A percentile compares a stretch with the other conserved stretches of the same genome.
phyloP scores from a whole-genome alignment of 2,113 vertebrate genomes.

The Calyptomena viridis region DNA sequence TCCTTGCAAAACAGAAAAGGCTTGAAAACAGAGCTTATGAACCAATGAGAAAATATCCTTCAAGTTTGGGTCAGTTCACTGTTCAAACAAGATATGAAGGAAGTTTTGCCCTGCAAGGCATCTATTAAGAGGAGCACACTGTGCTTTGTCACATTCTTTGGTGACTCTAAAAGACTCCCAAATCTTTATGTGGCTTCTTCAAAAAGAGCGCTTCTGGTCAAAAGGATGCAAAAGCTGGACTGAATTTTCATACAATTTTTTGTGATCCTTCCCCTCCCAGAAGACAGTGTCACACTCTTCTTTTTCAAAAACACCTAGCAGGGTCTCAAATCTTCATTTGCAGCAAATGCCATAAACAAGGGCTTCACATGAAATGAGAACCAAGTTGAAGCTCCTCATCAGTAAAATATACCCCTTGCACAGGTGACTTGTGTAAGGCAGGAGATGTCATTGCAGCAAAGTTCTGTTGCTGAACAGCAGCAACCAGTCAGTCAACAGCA shows the following conservation, averaged over 20 bases:
- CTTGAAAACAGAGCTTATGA: neutral
- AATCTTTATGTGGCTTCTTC: neutral
- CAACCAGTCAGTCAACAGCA: neutral
- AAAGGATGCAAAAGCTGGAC: neutral
- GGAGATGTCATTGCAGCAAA: neutral
- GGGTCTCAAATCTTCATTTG: neutral
- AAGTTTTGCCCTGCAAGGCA: neutral
- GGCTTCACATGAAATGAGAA: neutral
- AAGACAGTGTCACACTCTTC: neutral
- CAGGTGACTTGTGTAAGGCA: no score
- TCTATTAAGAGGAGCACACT: accelerated
- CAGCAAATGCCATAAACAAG: neutral
- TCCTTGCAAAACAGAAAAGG: neutral
- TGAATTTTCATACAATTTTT: neutral
- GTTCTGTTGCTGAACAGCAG: neutral
- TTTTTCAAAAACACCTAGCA: neutral
- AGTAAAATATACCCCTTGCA: neutral
- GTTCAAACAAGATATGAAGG: neutral
- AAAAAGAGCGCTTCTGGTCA: neutral
- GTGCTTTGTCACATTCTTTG: neutral
- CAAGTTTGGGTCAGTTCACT: neutral
- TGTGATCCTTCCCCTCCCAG: neutral
- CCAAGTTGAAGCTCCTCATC: neutral
- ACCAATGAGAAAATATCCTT: neutral
- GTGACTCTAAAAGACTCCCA: neutral